Evolutionary conservation across 2,888 invertebrate species (phyloP), one percentile per base, ranked within the genome.

Genomic region (Agrilus mali): DNA sequence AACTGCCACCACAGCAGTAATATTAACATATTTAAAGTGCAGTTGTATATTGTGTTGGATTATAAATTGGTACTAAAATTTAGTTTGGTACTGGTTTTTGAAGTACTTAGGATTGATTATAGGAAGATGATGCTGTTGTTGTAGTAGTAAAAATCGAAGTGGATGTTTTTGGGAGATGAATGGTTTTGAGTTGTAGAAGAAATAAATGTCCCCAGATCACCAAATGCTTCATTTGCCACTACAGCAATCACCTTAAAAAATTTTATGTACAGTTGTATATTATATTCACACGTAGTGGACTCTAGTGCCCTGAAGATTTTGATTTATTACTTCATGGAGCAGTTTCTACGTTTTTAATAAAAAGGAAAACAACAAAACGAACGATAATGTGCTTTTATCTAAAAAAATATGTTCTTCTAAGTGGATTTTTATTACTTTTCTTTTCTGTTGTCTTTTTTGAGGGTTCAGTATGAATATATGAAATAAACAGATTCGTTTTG

Each of bases 191-290:
- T 8, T 20, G 37, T 39, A 22, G 52, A 47, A 36, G 44, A 47
- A 7, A 49, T 43, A 7, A 55, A 42, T 27, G 48, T 42, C 22
- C 74, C 74, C 57, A 78, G 74, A 55, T 75, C 75, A 47, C 75
- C 77, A 53, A 67, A 53, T 4, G 73, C 66, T 33, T 73, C 71
- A 33, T 76, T 75, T 53, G 77, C 75, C 49, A 82, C 58, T 32
- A 83, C 60, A 7, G 82, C 84, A 54, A 86, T 72, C 54, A 87
- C 75, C 57, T 82, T 77, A 49, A 87, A 71, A 65, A 86, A 82
- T 67, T 86, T 86, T 50, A 87, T 68, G 63, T 82, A 82, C 49
- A 88, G 71, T 59, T 84, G 84, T 51, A 88, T 78, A 64, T 88
- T 88, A 52, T 82, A 72, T 53, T 83, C 80, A 15, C 87, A 73